These are phyloP conservation scores for Physeter macrocephalus DNA, from an alignment of 2,113 vertebrate genomes.

Conservation along the genomic window DNA sequence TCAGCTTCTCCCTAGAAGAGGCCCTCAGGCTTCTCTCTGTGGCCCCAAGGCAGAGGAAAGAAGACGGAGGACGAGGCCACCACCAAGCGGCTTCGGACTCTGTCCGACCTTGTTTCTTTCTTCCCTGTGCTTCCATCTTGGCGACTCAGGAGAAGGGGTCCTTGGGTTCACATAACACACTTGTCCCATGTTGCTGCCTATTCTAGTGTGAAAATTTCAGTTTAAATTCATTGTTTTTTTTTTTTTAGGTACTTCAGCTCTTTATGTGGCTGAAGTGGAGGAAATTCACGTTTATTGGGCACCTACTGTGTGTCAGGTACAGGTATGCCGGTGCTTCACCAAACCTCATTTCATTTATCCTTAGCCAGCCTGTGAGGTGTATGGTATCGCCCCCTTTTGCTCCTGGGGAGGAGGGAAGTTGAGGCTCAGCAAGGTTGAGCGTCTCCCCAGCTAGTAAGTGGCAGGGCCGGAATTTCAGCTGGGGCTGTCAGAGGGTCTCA, in stretches of 20 bases:
- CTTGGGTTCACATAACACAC: no score
- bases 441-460: neutral
- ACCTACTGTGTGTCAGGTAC: neutral
- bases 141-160: neutral
- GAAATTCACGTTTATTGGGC: fast-evolving
- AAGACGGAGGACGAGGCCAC: neutral
- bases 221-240: neutral
- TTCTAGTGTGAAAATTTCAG: neutral
- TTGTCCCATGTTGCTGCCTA: fast-evolving
- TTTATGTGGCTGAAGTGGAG: neutral
- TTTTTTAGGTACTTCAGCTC: neutral
- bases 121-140: neutral
- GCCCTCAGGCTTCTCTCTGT: neutral
- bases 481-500: no score
- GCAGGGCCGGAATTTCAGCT: neutral
- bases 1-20: neutral
- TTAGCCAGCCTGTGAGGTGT: neutral
- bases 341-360: neutral
- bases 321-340: fast-evolving
- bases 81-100: neutral
- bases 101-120: neutral
- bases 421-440: neutral
- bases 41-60: fast-evolving
- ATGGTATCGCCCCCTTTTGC: fast-evolving
- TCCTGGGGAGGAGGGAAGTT: neutral